These are phyloP conservation scores for Dastarcus helophoroides DNA, from an alignment of 2,888 invertebrate species.

Conservation along the genomic window DNA sequence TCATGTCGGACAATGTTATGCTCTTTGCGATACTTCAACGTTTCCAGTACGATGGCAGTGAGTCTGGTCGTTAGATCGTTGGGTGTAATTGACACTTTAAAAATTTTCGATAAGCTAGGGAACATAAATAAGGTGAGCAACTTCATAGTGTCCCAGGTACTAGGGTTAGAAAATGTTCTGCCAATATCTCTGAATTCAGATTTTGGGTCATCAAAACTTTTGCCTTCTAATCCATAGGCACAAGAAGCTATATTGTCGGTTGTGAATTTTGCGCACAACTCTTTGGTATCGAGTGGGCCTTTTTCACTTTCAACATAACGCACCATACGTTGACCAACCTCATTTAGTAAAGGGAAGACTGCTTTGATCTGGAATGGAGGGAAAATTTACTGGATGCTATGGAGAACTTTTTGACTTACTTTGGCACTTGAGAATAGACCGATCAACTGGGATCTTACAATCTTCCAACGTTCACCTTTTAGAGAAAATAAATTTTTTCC, in stretches of 20 bases:
- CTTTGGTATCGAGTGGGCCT: conserved; percentile 35
- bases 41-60: conserved; percentile 23
- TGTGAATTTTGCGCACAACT: conserved; percentile 24
- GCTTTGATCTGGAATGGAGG: conserved; percentile 33
- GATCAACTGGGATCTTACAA: conserved; percentile 37
- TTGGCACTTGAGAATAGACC: conserved; percentile 41
- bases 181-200: conserved; percentile 22
- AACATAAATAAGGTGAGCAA: conserved; percentile 10
- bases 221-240: conserved; percentile 37
- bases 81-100: conserved; percentile 9
- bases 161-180: conserved; percentile 15
- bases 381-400: conserved; percentile 3
- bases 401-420: conserved; percentile 18
- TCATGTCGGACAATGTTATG: conserved; percentile 35
- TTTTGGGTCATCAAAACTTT: conserved; percentile 28
- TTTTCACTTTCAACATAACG: conserved; percentile 30
- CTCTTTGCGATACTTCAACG: conserved; percentile 31
- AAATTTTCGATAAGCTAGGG: conserved; percentile 8
- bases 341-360: conserved; percentile 38
- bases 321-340: conserved; percentile 35
- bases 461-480: conserved; percentile 40
- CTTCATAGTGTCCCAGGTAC: conserved; percentile 8
- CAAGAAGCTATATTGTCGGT: conserved; percentile 37
- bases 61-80: conserved; percentile 26
- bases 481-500: conserved; percentile 39